Percentiles rank a stretch among this genome's conserved stretches.
Conservation (phyloP, 2,888 invertebrate genomes). For the Agonopterix alstromeriana region DNA sequence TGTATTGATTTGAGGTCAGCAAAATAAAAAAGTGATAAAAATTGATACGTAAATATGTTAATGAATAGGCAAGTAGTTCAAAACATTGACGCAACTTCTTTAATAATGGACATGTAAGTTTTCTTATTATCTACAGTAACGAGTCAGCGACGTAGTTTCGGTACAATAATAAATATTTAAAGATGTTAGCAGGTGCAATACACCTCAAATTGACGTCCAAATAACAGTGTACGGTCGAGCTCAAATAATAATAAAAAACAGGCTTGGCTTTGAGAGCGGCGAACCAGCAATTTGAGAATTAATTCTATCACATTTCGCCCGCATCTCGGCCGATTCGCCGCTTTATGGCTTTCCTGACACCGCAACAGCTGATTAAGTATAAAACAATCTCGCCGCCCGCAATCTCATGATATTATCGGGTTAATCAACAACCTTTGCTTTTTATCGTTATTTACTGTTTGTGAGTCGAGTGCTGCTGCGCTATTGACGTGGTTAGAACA, state of each 20-base stretch:
- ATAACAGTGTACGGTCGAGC: constrained; percentile 52
- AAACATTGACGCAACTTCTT: too few species aligned
- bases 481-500: too few species aligned
- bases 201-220: constrained; percentile 57
- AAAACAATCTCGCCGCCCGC: constrained; percentile 41
- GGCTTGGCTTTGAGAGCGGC: constrained; percentile 36
- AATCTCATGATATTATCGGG: constrained; percentile 45
- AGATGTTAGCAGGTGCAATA: constrained; percentile 66
- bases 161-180: constrained; percentile 64
- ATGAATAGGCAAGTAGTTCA: too few species aligned
- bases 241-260: constrained; percentile 51
- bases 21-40: too few species aligned
- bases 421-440: constrained; percentile 25
- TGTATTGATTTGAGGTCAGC: too few species aligned
- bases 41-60: too few species aligned
- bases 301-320: constrained; percentile 61
- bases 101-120: constrained; percentile 14
- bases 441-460: constrained; percentile 9
- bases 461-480: not conserved
- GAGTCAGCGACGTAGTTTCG: constrained; percentile 32
- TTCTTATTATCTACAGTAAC: constrained; percentile 34
- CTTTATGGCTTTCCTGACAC: constrained; percentile 51
- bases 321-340: constrained; percentile 41
- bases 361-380: constrained; percentile 54
- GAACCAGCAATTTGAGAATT: constrained; percentile 63